phyloP scores from a whole-genome alignment of 1,140 invertebrate species.

The Spodoptera litura region DNA sequence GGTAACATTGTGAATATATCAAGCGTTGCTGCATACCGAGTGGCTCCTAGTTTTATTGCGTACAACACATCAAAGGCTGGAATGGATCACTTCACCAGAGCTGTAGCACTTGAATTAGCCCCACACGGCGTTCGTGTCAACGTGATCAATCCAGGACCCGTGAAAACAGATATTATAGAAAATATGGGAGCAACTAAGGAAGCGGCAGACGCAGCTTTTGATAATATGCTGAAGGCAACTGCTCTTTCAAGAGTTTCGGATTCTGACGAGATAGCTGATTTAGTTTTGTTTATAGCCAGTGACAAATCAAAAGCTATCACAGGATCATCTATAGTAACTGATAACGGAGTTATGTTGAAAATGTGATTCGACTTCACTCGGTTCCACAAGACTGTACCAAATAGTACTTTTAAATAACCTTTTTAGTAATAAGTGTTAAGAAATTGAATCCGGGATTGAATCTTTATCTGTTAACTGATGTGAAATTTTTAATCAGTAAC shows the following conservation, averaged over 20 bases:
- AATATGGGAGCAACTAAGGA: conserved; percentile 1
- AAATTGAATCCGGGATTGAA: no score
- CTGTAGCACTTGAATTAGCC: neutral
- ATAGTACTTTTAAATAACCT: no score
- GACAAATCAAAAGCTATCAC: conserved; percentile 50
- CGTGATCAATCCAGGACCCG: conserved; percentile 31
- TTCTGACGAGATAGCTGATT: conserved; percentile 47
- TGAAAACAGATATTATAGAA: conserved; percentile 35
- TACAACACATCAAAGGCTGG: conserved; percentile 41
- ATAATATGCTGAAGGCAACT: neutral
- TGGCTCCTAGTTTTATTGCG: conserved; percentile 7
- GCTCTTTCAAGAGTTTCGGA: conserved; percentile 5
- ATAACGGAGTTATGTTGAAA: neutral
- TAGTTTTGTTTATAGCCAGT: conserved; percentile 42
- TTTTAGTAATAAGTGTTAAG: no score
- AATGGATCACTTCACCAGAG: conserved; percentile 36
- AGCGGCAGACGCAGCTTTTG: neutral
- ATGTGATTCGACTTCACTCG: no score
- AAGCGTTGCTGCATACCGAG: conserved; percentile 72
- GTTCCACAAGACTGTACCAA: no score
- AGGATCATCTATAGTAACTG: conserved; percentile 25
- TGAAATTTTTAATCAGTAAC: no score
- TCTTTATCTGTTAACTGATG: no score
- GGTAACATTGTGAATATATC: conserved; percentile 89
- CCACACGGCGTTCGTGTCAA: conserved; percentile 14